Conservation (phyloP, 2,888 invertebrate species). For the Drosophila rubida region DNA sequence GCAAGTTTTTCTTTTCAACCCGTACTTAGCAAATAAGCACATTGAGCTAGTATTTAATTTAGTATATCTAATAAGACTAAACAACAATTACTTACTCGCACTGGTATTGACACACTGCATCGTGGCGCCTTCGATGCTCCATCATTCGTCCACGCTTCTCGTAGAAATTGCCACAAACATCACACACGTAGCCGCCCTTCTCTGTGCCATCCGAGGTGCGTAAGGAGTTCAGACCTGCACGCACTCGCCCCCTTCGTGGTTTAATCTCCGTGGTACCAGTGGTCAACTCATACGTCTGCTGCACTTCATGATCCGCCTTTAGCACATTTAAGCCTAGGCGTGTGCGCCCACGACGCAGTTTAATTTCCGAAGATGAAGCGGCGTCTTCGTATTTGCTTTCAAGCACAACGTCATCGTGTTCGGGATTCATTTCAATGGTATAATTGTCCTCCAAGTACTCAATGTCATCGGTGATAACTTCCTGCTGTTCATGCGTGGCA, state of each 20-base stretch:
- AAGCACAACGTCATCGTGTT: slow-evolving; percentile 49
- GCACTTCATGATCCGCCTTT: slow-evolving; percentile 25
- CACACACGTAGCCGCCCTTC: slow-evolving; percentile 79
- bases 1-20: too few relatives aligned
- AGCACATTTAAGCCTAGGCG: slow-evolving; percentile 27
- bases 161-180: slow-evolving; percentile 82
- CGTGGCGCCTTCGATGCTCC: slow-evolving; percentile 82
- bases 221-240: slow-evolving; percentile 56
- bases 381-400: slow-evolving; percentile 43
- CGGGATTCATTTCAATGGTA: slow-evolving; percentile 59
- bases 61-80: neutral
- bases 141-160: slow-evolving; percentile 82
- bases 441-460: slow-evolving; percentile 72
- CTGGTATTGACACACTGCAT: slow-evolving; percentile 70
- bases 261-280: slow-evolving; percentile 29
- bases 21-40: too few relatives aligned
- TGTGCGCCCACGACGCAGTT: slow-evolving; percentile 45
- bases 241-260: slow-evolving; percentile 42
- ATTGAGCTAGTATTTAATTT: neutral
- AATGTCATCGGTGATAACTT: slow-evolving; percentile 63
- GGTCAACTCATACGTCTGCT: slow-evolving; percentile 19
- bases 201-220: slow-evolving; percentile 64
- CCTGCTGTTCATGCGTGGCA: slow-evolving; percentile 50
- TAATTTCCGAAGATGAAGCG: slow-evolving; percentile 28
- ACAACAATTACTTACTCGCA: slow-evolving; percentile 79